phyloP scores from a whole-genome alignment of 1,140 invertebrate species.

The Rhagoletis pomonella region DNA sequence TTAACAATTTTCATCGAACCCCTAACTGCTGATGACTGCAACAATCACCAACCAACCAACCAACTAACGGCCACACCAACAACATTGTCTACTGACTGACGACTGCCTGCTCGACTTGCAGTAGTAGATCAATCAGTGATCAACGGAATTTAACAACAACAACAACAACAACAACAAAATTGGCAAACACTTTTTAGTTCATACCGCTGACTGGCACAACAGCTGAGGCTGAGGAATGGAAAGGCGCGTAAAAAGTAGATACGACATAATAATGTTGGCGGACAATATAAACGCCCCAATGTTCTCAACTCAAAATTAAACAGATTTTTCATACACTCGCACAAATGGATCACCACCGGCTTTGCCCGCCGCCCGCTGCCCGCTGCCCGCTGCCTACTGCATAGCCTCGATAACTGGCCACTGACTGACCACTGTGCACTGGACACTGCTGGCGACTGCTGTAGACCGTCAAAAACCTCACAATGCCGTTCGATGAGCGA shows the following conservation, averaged over 20 bases:
- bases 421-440: neutral
- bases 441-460: neutral
- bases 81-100: neutral
- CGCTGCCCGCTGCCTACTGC: neutral
- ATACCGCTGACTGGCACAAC: slow-evolving; percentile 9
- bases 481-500: neutral
- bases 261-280: slow-evolving; percentile 41
- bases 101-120: neutral
- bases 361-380: neutral
- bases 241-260: slow-evolving; percentile 23
- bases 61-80: slow-evolving; percentile 28
- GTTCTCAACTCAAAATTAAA: slow-evolving; percentile 45
- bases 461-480: neutral
- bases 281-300: slow-evolving; percentile 51
- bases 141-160: slow-evolving; percentile 32
- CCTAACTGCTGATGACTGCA: neutral
- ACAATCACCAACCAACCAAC: neutral
- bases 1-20: slow-evolving; percentile 25
- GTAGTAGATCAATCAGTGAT: slow-evolving; percentile 41
- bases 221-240: slow-evolving; percentile 36
- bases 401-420: neutral
- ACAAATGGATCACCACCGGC: slow-evolving; percentile 2
- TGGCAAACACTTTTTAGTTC: neutral
- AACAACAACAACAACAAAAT: neutral
- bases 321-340: slow-evolving; percentile 29